Conservation (phyloP, 2,888 invertebrate genomes). For the Protophormia terraenovae region DNA sequence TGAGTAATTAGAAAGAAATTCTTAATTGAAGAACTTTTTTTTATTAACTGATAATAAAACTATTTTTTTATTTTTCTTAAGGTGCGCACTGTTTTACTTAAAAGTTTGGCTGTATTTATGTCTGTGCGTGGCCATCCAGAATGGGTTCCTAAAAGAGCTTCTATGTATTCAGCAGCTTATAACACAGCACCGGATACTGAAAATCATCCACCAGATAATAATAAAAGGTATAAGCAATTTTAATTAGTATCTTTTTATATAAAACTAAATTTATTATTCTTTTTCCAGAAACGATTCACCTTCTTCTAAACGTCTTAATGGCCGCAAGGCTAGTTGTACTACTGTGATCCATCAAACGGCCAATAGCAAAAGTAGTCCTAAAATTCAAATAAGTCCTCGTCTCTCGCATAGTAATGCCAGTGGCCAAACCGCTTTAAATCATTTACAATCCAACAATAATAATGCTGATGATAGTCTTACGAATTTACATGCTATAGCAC, state of each 20-base stretch:
- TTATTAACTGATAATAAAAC: too few relatives aligned
- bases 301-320: slow-evolving; percentile 71
- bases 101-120: slow-evolving; percentile 81
- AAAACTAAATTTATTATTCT: neutral
- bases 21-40: too few relatives aligned
- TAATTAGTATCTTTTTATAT: neutral
- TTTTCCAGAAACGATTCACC: slow-evolving; percentile 73
- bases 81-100: slow-evolving; percentile 82
- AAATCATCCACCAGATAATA: slow-evolving; percentile 71
- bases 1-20: slow-evolving; percentile 77
- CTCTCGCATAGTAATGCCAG: slow-evolving; percentile 60
- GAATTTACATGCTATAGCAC: slow-evolving; percentile 34
- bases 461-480: slow-evolving; percentile 63
- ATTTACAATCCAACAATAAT: slow-evolving; percentile 63
- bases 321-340: slow-evolving; percentile 61
- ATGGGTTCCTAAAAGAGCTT: slow-evolving; percentile 79
- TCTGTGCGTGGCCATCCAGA: slow-evolving; percentile 80
- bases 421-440: slow-evolving; percentile 37
- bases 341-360: slow-evolving; percentile 62
- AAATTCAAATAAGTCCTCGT: slow-evolving; percentile 60
- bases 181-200: slow-evolving; percentile 81
- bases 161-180: slow-evolving; percentile 80
- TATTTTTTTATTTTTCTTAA: slow-evolving; percentile 67
- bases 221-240: slow-evolving; percentile 71
- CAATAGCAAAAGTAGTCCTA: slow-evolving; percentile 54